A percentile compares a stretch with the other conserved stretches of the same genome.
These are phyloP conservation scores for Tragelaphus scriptus DNA, from an alignment of 2,113 vertebrate genomes.

Conservation along the genomic window DNA sequence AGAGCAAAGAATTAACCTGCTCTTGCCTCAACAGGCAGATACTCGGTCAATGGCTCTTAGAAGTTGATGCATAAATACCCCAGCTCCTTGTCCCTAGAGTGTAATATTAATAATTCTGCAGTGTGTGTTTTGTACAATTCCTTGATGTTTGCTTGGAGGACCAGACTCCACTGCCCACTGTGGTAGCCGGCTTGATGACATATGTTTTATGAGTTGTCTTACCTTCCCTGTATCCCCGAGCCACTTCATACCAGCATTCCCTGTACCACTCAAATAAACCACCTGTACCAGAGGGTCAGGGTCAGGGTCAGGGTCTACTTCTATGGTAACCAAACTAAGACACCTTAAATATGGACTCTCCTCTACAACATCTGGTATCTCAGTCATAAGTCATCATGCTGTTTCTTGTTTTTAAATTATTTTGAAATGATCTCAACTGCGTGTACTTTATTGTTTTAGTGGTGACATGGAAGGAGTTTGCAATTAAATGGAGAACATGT, in stretches of 20 bases:
- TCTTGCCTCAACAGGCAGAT: not conserved
- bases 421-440: not conserved
- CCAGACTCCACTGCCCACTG: not conserved
- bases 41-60: not conserved
- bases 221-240: not conserved
- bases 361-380: not conserved
- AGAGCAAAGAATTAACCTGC: not conserved
- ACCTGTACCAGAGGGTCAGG: not conserved
- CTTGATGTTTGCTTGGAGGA: not conserved
- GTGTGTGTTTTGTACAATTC: not conserved
- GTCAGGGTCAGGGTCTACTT: not conserved
- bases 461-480: not conserved
- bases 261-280: not conserved
- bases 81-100: not conserved
- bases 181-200: not conserved
- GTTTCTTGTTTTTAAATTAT: not conserved
- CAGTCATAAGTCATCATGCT: not conserved
- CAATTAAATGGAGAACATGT: not conserved
- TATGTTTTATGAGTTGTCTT: not conserved
- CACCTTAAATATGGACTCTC: not conserved
- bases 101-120: not conserved
- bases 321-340: not conserved
- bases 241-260: not conserved
- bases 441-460: not conserved
- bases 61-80: not conserved